These are phyloP conservation scores for Oncorhynchus kisutch DNA, from an alignment of 2,113 vertebrate species.

Conservation along the genomic window DNA sequence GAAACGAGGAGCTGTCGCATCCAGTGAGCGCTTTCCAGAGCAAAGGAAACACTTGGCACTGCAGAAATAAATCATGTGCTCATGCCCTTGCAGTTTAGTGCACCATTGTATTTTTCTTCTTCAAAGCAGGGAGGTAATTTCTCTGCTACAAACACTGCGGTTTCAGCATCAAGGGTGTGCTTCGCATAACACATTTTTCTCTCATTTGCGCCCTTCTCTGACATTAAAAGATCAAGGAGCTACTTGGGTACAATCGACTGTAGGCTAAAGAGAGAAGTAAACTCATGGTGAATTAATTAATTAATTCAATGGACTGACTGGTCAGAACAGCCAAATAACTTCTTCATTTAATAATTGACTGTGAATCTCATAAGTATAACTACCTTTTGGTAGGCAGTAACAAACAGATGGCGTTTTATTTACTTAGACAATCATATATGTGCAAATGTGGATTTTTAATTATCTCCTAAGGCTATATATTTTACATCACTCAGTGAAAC, in stretches of 20 bases:
- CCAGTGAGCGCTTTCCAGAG: slow-evolving; percentile 59
- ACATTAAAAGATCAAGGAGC: not conserved
- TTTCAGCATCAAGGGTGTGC: slow-evolving; percentile 12
- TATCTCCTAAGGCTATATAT: not conserved
- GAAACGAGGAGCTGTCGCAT: slow-evolving; percentile 71
- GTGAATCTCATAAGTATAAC: not conserved
- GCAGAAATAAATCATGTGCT: slow-evolving; percentile 73
- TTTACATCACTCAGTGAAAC: not conserved
- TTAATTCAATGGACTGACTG: not conserved
- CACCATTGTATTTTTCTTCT: slow-evolving; percentile 49
- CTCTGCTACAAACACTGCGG: slow-evolving; percentile 10
- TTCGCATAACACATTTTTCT: slow-evolving; percentile 9
- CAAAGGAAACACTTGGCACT: slow-evolving; percentile 67
- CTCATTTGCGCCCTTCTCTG: not conserved
- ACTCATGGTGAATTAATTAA: not conserved
- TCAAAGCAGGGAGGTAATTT: slow-evolving; percentile 38
- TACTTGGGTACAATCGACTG: not conserved
- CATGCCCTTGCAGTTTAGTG: slow-evolving; percentile 52
- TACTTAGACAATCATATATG: not conserved
- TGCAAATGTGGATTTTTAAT: not conserved
- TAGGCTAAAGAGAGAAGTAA: not conserved
- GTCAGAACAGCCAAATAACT: not conserved
- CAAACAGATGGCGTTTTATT: not conserved
- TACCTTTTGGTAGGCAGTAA: not conserved
- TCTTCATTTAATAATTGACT: not conserved